phyloP scores from a whole-genome alignment of 2,113 vertebrate genomes.

The Chlamydotis undulata region DNA sequence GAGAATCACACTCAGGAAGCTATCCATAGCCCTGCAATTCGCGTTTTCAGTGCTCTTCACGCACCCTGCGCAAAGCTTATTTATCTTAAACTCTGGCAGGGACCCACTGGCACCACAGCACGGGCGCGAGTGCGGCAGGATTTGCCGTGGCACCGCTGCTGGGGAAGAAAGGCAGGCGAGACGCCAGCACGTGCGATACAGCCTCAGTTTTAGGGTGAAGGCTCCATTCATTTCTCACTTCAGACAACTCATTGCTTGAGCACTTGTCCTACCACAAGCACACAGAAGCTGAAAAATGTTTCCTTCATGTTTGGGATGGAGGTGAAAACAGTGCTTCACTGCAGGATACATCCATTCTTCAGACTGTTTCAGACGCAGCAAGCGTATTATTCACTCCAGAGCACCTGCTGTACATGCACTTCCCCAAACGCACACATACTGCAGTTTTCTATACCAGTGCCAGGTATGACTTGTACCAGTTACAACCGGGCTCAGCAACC shows the following conservation, averaged over 20 bases:
- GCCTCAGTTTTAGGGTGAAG: background rate
- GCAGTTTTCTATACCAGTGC: background rate
- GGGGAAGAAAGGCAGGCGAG: background rate
- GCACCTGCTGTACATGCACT: background rate
- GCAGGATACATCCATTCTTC: background rate
- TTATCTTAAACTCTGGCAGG: too few species aligned
- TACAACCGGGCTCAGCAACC: background rate
- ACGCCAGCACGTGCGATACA: fast-evolving
- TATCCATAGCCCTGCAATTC: background rate
- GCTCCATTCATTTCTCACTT: background rate
- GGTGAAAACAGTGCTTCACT: background rate
- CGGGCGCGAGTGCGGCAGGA: too few species aligned
- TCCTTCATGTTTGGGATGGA: background rate
- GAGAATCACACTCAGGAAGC: background rate
- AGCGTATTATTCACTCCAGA: background rate
- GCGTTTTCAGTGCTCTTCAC: too few species aligned
- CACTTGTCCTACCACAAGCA: background rate
- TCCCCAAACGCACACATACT: background rate
- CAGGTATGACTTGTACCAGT: background rate
- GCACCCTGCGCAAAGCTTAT: background rate
- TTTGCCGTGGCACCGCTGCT: background rate
- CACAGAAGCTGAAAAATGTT: background rate
- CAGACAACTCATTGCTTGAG: background rate
- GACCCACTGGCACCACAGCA: background rate
- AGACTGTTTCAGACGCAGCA: background rate